Conservation (phyloP, 2,888 invertebrate genomes). For the Stomorhina lunata region DNA sequence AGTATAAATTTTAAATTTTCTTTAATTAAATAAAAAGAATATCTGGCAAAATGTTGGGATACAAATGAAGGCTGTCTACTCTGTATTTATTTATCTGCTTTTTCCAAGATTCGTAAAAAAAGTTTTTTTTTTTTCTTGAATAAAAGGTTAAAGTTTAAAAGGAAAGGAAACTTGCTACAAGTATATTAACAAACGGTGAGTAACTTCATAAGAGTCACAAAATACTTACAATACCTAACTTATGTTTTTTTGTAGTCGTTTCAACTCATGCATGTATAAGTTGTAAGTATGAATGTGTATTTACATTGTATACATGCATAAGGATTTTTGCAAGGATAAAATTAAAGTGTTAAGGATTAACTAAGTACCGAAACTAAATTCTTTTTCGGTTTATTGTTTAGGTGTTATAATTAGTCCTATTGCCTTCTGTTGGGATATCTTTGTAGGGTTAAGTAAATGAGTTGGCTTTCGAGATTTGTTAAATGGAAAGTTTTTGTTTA, state of each 20-base stretch:
- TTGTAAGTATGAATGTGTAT: not conserved
- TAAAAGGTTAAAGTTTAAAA: conserved; percentile 21
- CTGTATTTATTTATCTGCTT: no score
- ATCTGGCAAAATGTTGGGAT: no score
- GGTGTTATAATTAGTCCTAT: conserved; percentile 5
- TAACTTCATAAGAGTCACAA: conserved; percentile 54
- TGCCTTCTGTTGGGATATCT: conserved; percentile 15
- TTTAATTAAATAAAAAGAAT: no score
- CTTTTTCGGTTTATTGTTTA: conserved; percentile 37
- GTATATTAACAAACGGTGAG: conserved; percentile 61
- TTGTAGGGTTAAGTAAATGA: no score
- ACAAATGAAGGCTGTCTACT: no score
- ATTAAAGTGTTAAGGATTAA: conserved; percentile 27
- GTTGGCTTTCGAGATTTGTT: no score
- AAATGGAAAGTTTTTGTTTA: no score
- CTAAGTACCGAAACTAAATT: conserved; percentile 14
- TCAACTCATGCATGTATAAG: not conserved
- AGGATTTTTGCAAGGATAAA: no score
- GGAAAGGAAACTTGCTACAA: not conserved
- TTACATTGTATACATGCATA: not conserved
- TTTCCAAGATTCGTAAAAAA: no score
- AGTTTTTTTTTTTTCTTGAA: no score
- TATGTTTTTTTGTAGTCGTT: conserved; percentile 26
- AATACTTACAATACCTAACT: conserved; percentile 4
- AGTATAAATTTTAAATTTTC: no score